Evolutionary conservation across 2,797 vertebrate species (phyloP).

Genomic region (Bradypodion ventrale): DNA sequence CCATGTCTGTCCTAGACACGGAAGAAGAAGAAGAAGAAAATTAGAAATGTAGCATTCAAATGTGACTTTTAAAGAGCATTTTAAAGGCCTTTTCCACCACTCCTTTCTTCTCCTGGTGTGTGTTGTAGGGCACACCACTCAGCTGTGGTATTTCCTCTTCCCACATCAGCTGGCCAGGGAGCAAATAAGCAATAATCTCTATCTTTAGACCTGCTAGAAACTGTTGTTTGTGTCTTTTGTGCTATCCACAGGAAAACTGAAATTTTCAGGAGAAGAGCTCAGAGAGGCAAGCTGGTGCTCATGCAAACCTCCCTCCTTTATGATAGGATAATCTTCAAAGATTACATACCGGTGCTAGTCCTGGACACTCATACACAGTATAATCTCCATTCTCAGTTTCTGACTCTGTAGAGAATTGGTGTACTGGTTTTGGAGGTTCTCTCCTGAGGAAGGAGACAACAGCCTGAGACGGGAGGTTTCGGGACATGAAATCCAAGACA

Average conservation of each 20-base stretch:
- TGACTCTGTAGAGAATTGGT: slow-evolving; percentile 53
- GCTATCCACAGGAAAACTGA: background rate
- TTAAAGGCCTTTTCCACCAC: too few relatives aligned
- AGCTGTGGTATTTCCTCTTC: too few relatives aligned
- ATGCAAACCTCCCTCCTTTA: too few relatives aligned
- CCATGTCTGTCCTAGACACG: too few relatives aligned
- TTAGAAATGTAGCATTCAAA: too few relatives aligned
- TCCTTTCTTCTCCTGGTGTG: too few relatives aligned
- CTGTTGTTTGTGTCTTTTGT: background rate
- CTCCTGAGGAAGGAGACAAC: slow-evolving; percentile 1
- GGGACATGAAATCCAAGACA: too few relatives aligned
- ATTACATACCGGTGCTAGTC: slow-evolving; percentile 52
- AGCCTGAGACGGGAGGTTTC: background rate
- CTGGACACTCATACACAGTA: slow-evolving; percentile 57
- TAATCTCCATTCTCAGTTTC: slow-evolving; percentile 50
- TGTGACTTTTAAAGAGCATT: too few relatives aligned
- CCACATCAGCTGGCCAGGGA: too few relatives aligned
- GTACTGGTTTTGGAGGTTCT: slow-evolving; percentile 23
- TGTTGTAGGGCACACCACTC: too few relatives aligned
- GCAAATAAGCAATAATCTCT: background rate
- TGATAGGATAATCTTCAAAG: background rate
- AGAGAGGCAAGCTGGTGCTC: too few relatives aligned
- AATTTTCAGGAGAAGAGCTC: background rate
- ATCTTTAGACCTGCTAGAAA: background rate
- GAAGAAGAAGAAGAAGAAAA: too few relatives aligned